Base-by-base conservation (phyloP, 2,888 invertebrate genomes). In the Drosophila buzzatii region DNA sequence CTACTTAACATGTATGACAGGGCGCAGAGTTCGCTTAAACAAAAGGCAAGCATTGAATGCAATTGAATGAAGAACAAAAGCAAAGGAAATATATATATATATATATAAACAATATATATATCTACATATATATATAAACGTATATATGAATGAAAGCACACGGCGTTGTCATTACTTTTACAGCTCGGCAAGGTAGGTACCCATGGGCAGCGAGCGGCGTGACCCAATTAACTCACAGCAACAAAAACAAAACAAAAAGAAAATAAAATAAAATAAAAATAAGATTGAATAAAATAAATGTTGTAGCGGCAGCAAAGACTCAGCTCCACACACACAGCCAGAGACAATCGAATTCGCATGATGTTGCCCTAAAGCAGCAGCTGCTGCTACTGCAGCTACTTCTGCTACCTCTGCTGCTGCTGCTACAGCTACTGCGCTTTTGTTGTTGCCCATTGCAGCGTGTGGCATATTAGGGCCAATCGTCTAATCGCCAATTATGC, bases 401-500 rank as follows among this genome's bases (percentile, higher is more conserved):
- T 2, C 14, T 27, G 61, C 56, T 64, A 66, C 73, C 20, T 7
- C 18, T 5, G n/a, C 18, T 7, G 1, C 33, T 35, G 51, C 33
- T 12, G 2, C 20, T 33, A 65, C 49, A 66, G 72, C 73, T 69
- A 80, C 57, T 74, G 75, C 58, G 78, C 84, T 81, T 76, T 76
- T 73, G 79, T 70, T 85, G 86, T 70, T 72, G 73, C 55, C 73
- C 68, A 58, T 62, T 76, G 76, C 71, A 80, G 55, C 71, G 59
- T 81, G 64, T 83, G 70, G 73, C 86, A 85, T 88, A 87, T 87
- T 90, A 81, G 84, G 90, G 87, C 79, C 86, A 90, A 90, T 83
- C 80, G 89, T 83, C 84, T 90, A 87, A 87, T 90, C 90, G 84
- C 86, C 84, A 90, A 87, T 90, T 90, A 85, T 90, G 79, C 90